Evolutionary conservation across 2,113 vertebrate species (phyloP).

Genomic region (Azemiops feae): DNA sequence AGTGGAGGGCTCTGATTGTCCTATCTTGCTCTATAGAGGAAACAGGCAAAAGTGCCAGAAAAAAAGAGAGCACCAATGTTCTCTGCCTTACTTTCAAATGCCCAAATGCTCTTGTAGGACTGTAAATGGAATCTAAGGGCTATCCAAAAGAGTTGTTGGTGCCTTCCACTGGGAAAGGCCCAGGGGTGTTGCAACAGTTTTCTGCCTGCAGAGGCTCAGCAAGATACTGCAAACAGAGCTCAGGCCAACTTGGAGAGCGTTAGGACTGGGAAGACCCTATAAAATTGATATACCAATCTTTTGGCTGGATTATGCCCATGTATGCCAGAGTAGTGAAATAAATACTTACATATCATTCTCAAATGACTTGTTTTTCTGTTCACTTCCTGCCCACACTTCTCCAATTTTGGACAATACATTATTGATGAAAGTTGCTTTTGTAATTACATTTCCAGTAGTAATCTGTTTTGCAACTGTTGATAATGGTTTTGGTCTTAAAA

Average conservation of each 20-base stretch:
- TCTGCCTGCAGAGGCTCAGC: neutral
- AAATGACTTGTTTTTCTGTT: constrained; percentile 59
- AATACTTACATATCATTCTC: constrained; percentile 70
- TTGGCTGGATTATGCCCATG: neutral
- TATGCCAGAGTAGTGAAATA: neutral
- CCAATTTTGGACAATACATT: constrained; percentile 86
- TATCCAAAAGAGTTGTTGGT: neutral
- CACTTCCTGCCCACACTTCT: constrained; percentile 83
- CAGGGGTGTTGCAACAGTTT: neutral
- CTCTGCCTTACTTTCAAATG: neutral
- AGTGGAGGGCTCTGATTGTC: neutral
- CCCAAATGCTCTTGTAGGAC: neutral
- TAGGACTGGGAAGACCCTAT: neutral
- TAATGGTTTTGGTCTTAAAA: constrained; percentile 85
- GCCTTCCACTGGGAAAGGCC: neutral
- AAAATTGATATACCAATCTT: neutral
- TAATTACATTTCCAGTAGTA: constrained; percentile 76
- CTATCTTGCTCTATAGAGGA: neutral
- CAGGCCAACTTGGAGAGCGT: neutral
- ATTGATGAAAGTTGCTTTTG: constrained; percentile 87
- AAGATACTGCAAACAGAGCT: neutral
- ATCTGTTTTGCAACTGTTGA: constrained; percentile 82
- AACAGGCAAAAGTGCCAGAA: neutral
- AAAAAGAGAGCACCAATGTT: neutral
- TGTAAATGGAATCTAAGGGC: neutral